phyloP scores from a whole-genome alignment of 2,797 vertebrate species.

The Avahi laniger region DNA sequence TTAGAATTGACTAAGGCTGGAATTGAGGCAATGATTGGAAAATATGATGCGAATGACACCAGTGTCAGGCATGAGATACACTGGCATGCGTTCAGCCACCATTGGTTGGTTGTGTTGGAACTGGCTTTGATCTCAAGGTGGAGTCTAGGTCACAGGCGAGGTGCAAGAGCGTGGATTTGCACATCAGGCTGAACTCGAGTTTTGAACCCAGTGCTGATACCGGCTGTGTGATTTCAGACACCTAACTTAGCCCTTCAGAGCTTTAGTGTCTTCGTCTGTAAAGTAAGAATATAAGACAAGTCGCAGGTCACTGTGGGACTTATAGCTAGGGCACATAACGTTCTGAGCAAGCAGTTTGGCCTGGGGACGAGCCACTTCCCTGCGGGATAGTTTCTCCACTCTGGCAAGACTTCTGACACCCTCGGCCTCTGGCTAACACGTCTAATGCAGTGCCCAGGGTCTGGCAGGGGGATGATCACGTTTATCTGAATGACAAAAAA shows the following conservation, averaged over 20 bases:
- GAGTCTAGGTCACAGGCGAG: background rate
- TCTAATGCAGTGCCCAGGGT: background rate
- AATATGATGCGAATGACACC: rapidly evolving
- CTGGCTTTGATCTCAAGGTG: background rate
- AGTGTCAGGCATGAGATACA: rapidly evolving
- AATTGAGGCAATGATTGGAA: background rate
- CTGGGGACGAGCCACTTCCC: too few species aligned
- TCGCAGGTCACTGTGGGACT: background rate
- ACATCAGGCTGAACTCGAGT: background rate
- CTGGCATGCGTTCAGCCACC: rapidly evolving
- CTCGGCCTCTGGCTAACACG: background rate
- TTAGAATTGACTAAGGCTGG: background rate
- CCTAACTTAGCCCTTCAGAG: background rate
- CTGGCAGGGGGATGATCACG: background rate
- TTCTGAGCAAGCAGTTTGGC: rapidly evolving
- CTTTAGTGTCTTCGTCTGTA: background rate
- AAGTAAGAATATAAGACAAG: background rate
- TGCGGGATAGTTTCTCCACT: background rate
- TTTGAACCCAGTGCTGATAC: background rate
- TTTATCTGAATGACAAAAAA: background rate
- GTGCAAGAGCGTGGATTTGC: background rate
- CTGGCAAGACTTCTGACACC: background rate
- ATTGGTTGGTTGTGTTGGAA: background rate
- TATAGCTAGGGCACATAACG: background rate
- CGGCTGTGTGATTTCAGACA: background rate